phyloP scores from a whole-genome alignment of 2,113 vertebrate species.

The Calidris pugnax region DNA sequence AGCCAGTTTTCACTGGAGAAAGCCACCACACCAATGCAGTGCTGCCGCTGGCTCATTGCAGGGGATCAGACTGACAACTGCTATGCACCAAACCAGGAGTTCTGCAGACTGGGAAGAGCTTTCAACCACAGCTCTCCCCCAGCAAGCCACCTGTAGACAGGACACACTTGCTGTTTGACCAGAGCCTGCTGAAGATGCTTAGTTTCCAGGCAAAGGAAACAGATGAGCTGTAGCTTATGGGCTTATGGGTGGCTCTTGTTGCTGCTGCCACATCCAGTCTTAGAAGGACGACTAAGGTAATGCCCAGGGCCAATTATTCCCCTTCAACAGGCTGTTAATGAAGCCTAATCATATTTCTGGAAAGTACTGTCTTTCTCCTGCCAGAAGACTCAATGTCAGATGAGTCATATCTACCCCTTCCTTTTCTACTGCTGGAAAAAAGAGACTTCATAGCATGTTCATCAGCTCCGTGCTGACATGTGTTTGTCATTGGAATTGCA shows the following conservation, averaged over 20 bases:
- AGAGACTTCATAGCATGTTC: not conserved
- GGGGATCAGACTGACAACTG: not conserved
- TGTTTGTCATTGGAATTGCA: not conserved
- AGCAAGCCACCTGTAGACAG: not conserved
- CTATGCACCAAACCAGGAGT: not conserved
- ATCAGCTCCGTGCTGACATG: fast-evolving
- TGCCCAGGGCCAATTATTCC: not conserved
- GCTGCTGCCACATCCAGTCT: not conserved
- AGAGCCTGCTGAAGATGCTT: not conserved
- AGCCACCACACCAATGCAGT: not conserved
- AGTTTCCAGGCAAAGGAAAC: not conserved
- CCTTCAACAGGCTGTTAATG: not conserved
- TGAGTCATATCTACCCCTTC: not conserved
- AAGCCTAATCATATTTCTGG: not conserved
- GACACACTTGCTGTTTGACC: not conserved
- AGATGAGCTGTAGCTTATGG: not conserved
- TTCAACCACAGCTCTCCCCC: not conserved
- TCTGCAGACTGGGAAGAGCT: not conserved
- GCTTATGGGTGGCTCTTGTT: not conserved
- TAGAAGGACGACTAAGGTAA: not conserved
- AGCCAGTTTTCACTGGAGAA: not conserved
- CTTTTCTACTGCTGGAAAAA: not conserved
- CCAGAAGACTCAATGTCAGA: not conserved
- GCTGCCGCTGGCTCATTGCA: not conserved
- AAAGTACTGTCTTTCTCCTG: not conserved